Percentiles rank a stretch among this genome's conserved stretches.
phyloP scores from a whole-genome alignment of 2,797 vertebrate species.

The Acanthis flammea region DNA sequence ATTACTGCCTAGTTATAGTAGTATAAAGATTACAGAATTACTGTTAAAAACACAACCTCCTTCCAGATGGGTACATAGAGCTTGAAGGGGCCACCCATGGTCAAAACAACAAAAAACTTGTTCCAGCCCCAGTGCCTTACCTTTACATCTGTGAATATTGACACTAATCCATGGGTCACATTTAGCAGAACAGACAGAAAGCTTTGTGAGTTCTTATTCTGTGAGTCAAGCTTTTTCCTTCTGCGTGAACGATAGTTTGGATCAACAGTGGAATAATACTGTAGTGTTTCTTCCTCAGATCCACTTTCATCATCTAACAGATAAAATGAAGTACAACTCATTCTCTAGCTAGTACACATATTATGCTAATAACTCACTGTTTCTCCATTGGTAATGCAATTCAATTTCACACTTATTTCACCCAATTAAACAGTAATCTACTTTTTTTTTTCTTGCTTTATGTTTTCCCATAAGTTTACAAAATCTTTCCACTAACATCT shows the following conservation, averaged over 20 bases:
- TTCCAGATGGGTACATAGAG: background rate
- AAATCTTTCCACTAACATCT: background rate
- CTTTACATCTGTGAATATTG: slow-evolving; percentile 88
- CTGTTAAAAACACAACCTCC: background rate
- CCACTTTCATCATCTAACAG: slow-evolving; percentile 91
- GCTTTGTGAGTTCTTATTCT: slow-evolving; percentile 90
- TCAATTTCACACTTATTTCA: background rate
- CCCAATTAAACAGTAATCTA: background rate
- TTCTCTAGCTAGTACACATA: background rate
- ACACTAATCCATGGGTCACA: slow-evolving; percentile 87
- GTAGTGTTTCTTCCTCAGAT: slow-evolving; percentile 92
- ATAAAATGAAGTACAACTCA: background rate
- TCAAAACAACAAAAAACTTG: background rate
- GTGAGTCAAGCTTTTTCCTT: slow-evolving; percentile 88
- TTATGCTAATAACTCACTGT: background rate
- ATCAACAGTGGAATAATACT: slow-evolving; percentile 87
- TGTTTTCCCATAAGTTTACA: background rate
- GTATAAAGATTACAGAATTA: background rate
- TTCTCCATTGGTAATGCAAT: background rate
- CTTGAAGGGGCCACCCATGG: background rate
- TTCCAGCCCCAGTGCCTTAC: slow-evolving; percentile 67
- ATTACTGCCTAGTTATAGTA: background rate
- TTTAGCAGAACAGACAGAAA: slow-evolving; percentile 89
- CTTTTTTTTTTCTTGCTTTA: background rate
- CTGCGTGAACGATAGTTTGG: slow-evolving; percentile 85